Percentiles rank a stretch among this genome's conserved stretches.
phyloP scores from a whole-genome alignment of 35 echinoderm and acorn worm genomes.

The Ophiothrix spiculata region DNA sequence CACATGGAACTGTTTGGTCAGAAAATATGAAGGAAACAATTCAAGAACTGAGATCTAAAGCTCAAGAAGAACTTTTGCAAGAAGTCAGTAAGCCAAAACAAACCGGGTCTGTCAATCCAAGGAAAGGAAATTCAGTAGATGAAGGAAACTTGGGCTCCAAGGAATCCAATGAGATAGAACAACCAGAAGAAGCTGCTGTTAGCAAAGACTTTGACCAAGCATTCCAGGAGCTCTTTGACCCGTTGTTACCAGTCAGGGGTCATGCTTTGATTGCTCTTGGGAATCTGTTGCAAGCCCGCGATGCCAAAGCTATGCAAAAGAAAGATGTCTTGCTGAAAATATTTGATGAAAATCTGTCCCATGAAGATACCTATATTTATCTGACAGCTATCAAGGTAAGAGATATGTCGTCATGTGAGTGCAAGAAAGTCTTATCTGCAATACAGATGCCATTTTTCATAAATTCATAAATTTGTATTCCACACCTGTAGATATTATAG shows the following conservation, averaged over 20 bases:
- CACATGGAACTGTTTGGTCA: slow-evolving; percentile 80
- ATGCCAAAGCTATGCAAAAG: slow-evolving; percentile 72
- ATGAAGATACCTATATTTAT: slow-evolving; percentile 95
- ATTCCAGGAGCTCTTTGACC: slow-evolving; percentile 83
- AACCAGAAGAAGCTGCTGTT: not conserved
- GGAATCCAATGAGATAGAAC: not conserved
- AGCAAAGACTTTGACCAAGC: slow-evolving; percentile 77
- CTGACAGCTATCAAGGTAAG: slow-evolving; percentile 61
- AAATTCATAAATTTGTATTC: too few relatives aligned
- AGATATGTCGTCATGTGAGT: not conserved
- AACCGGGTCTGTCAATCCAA: not conserved
- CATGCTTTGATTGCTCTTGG: slow-evolving; percentile 71
- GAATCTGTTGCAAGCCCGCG: slow-evolving; percentile 53
- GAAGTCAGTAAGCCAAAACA: not conserved
- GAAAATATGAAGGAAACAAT: slow-evolving; percentile 42
- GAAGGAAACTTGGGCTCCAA: not conserved
- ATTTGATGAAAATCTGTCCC: slow-evolving; percentile 71
- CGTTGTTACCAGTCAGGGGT: slow-evolving; percentile 67
- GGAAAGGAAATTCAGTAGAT: not conserved
- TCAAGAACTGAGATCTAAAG: slow-evolving; percentile 25
- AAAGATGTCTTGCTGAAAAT: slow-evolving; percentile 58
- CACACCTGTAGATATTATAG: too few relatives aligned
- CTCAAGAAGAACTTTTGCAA: not conserved
- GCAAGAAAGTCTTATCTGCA: too few relatives aligned
- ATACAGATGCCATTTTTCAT: too few relatives aligned